phyloP scores from a whole-genome alignment of 2,113 vertebrate species.

The Istiophorus platypterus region DNA sequence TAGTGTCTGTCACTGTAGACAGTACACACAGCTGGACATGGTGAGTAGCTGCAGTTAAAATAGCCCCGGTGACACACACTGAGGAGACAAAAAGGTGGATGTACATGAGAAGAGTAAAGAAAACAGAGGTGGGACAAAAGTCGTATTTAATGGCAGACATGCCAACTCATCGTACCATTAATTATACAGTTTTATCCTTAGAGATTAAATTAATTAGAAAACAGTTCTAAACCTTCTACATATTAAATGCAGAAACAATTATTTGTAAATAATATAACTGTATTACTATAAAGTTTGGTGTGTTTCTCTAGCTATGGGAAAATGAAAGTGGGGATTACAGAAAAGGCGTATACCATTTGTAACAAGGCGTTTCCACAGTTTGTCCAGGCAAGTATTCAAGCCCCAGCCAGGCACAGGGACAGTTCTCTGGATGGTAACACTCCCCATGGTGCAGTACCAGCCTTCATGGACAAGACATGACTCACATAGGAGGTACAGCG shows the following conservation, averaged over 20 bases:
- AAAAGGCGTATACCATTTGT: slow-evolving; percentile 89
- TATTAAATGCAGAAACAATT: not conserved
- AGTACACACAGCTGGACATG: slow-evolving; percentile 95
- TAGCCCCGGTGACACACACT: slow-evolving; percentile 94
- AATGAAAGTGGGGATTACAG: not conserved
- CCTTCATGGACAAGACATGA: slow-evolving; percentile 81
- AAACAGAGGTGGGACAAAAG: not conserved
- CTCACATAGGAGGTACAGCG: slow-evolving; percentile 11
- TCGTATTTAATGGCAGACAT: not conserved
- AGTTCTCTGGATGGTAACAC: slow-evolving; percentile 96
- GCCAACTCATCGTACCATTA: not conserved
- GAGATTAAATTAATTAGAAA: not conserved
- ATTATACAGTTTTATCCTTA: not conserved
- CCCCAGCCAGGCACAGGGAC: slow-evolving; percentile 96
- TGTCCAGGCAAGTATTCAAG: slow-evolving; percentile 96
- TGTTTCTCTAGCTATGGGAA: not conserved
- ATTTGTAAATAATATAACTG: not conserved
- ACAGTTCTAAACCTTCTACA: not conserved
- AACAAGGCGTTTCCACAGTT: slow-evolving; percentile 93
- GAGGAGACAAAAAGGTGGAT: slow-evolving; percentile 51
- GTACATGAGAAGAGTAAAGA: slow-evolving; percentile 21
- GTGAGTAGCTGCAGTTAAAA: slow-evolving; percentile 95
- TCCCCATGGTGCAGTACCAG: slow-evolving; percentile 93
- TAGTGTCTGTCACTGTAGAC: slow-evolving; percentile 97
- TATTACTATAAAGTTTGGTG: not conserved